Conservation (phyloP, 2,888 invertebrate genomes). For the Lasiommata megera region DNA sequence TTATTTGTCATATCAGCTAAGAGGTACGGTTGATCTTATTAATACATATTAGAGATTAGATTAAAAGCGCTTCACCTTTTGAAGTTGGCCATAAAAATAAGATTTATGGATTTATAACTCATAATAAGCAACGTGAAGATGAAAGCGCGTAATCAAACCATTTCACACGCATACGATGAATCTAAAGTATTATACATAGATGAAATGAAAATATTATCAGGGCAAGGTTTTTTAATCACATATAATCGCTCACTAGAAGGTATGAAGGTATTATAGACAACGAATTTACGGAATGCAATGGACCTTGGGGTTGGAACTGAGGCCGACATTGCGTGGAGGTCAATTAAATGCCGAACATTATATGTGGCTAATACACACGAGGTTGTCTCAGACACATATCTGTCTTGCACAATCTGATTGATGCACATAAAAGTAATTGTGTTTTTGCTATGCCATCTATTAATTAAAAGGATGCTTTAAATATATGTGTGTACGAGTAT, state of each 20-base stretch:
- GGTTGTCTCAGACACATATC: neutral
- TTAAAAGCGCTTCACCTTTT: too few species aligned
- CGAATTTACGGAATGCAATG: neutral
- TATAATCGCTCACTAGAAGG: conserved; percentile 2
- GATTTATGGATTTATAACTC: too few species aligned
- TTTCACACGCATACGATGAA: conserved; percentile 13
- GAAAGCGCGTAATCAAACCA: neutral
- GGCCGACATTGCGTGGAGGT: conserved; percentile 8
- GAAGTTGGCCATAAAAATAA: too few species aligned
- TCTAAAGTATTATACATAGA: conserved; percentile 23
- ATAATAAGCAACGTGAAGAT: neutral
- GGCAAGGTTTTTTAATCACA: conserved; percentile 24
- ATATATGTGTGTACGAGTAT: too few species aligned
- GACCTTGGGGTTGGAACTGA: conserved; percentile 3
- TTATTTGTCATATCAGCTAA: too few species aligned
- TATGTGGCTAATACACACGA: neutral
- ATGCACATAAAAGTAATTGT: neutral
- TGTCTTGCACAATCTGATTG: neutral
- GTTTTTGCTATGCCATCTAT: neutral
- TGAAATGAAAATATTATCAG: conserved; percentile 23
- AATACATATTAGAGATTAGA: too few species aligned
- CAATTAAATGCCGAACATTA: neutral
- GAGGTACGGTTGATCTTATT: too few species aligned
- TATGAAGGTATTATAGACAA: neutral
- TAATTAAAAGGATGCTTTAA: too few species aligned